A percentile compares a stretch with the other conserved stretches of the same genome.
phyloP scores from a whole-genome alignment of 2,888 invertebrate genomes.

The Leptinotarsa rubiginosa region DNA sequence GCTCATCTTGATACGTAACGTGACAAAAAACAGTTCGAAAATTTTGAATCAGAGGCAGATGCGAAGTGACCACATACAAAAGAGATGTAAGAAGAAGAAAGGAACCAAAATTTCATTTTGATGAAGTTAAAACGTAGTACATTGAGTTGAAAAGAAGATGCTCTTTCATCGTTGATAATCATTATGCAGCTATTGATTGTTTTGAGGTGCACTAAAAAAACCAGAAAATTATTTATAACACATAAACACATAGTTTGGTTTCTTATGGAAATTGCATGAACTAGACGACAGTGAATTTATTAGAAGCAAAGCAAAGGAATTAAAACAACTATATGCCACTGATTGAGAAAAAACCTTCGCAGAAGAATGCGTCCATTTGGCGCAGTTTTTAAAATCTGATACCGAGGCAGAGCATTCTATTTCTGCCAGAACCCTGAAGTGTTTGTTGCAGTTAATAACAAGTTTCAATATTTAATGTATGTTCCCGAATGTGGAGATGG shows the following conservation, averaged over 20 bases:
- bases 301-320: neutral
- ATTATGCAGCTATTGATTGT: neutral
- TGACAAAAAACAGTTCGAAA: neutral
- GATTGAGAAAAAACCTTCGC: neutral
- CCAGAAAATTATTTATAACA: neutral
- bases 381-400: neutral
- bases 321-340: neutral
- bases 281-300: neutral
- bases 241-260: too few relatives aligned
- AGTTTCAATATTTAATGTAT: too few relatives aligned
- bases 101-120: neutral
- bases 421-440: neutral
- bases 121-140: neutral
- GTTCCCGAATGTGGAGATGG: neutral
- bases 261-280: too few relatives aligned
- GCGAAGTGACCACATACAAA: neutral
- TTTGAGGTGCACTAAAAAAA: neutral
- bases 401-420: neutral
- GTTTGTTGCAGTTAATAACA: neutral
- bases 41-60: conserved; percentile 1
- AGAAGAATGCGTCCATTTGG: neutral
- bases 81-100: neutral
- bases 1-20: neutral
- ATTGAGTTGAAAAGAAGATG: too few relatives aligned
- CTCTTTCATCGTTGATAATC: neutral